Percentiles rank a stretch among this genome's conserved stretches.
These are phyloP conservation scores for Microtus oregoni DNA, from an alignment of 2,113 vertebrate species.

Conservation along the genomic window DNA sequence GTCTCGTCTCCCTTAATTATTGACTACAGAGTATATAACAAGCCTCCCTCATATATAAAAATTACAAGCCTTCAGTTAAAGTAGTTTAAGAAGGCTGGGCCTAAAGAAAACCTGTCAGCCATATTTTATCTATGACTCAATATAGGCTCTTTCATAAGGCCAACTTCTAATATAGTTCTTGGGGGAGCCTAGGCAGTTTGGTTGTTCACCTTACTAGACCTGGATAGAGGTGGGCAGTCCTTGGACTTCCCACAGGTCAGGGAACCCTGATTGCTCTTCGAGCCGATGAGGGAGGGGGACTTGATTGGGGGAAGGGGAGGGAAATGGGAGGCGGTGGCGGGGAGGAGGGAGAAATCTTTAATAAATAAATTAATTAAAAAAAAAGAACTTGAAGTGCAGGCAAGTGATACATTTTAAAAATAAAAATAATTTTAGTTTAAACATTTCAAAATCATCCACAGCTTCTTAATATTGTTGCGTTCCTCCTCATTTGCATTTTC, in stretches of 20 bases:
- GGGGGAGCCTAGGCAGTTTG: too few relatives aligned
- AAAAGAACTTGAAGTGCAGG: slow-evolving; percentile 1
- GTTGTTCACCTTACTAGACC: too few relatives aligned
- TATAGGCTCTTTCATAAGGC: slow-evolving; percentile 17
- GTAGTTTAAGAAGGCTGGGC: slow-evolving; percentile 58
- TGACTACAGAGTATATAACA: slow-evolving; percentile 60
- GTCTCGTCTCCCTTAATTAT: slow-evolving; percentile 68
- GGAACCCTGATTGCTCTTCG: too few relatives aligned
- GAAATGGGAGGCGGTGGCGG: too few relatives aligned
- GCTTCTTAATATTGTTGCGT: background rate
- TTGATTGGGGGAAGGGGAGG: too few relatives aligned
- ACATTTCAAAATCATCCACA: slow-evolving; percentile 31
- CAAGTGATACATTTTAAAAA: background rate
- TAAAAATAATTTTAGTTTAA: slow-evolving; percentile 29
- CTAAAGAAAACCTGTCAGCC: slow-evolving; percentile 55
- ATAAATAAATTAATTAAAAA: too few relatives aligned
- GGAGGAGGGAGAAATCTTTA: too few relatives aligned
- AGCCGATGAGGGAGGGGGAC: too few relatives aligned
- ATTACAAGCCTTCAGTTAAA: slow-evolving; percentile 63
- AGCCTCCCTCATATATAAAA: slow-evolving; percentile 59
- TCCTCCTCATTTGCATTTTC: slow-evolving; percentile 32
- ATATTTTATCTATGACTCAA: slow-evolving; percentile 58
- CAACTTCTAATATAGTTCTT: slow-evolving; percentile 36
- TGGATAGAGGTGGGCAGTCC: too few relatives aligned
- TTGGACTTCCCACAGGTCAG: too few relatives aligned